A percentile compares a stretch with the other conserved stretches of the same genome.
phyloP scores from a whole-genome alignment of 2,113 vertebrate genomes.

The Forbesichthys agassizii region DNA sequence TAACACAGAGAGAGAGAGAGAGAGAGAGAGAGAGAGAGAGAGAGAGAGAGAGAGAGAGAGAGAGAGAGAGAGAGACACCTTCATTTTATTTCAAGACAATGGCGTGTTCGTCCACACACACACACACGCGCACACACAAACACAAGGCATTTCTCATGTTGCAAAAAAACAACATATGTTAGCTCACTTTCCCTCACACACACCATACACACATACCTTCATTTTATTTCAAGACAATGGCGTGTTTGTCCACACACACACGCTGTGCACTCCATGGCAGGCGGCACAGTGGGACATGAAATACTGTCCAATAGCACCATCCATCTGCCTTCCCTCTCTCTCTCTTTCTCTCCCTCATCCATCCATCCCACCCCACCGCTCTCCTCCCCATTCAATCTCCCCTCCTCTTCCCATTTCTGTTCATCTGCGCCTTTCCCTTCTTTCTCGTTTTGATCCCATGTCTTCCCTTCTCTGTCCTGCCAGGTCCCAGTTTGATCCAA shows the following conservation, averaged over 20 bases:
- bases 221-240: neutral
- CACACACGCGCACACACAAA: neutral
- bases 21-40: too few relatives aligned
- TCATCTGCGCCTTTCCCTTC: slow-evolving; percentile 11
- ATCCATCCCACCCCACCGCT: neutral
- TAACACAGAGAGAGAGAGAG: too few relatives aligned
- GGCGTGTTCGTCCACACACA: neutral
- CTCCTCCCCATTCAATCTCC: neutral
- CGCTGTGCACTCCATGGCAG: slow-evolving; percentile 60
- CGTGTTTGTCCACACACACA: slow-evolving; percentile 21
- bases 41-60: too few relatives aligned
- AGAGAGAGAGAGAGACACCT: neutral
- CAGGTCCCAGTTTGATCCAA: neutral
- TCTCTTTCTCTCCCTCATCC: slow-evolving; percentile 37
- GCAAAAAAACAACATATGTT: too few relatives aligned
- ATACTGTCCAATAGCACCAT: slow-evolving; percentile 74
- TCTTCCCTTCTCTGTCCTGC: slow-evolving; percentile 1
- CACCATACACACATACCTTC: neutral
- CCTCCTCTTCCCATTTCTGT: slow-evolving; percentile 28
- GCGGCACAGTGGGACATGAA: slow-evolving; percentile 76
- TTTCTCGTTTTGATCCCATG: slow-evolving; percentile 10
- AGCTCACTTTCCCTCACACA: neutral
- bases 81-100: neutral
- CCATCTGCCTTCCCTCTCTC: slow-evolving; percentile 65
- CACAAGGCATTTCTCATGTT: neutral